Conservation (phyloP, 2,113 vertebrate genomes). For the Bathybates hornii region DNA sequence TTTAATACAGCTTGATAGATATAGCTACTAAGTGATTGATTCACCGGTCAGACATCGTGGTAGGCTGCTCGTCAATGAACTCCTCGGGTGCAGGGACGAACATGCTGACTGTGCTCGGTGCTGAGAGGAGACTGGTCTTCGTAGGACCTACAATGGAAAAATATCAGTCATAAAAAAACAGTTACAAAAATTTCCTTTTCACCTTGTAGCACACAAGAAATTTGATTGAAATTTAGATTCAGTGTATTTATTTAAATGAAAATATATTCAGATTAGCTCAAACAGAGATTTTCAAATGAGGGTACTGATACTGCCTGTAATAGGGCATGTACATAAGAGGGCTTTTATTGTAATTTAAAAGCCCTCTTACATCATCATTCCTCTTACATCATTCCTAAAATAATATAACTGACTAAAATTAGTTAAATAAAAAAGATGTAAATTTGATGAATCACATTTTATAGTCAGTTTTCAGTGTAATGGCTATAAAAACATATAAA, state of each 20-base stretch:
- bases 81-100: constrained; percentile 97
- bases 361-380: background rate
- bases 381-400: background rate
- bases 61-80: constrained; percentile 94
- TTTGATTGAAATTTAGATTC: background rate
- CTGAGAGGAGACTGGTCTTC: constrained; percentile 93
- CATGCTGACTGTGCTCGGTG: constrained; percentile 97
- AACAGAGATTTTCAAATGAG: background rate
- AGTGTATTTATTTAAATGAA: background rate
- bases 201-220: background rate
- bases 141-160: constrained; percentile 78
- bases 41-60: constrained; percentile 94
- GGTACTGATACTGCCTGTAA: background rate
- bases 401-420: background rate
- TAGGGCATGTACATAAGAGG: background rate
- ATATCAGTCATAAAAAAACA: background rate
- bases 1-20: background rate
- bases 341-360: background rate
- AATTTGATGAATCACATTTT: background rate
- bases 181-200: background rate
- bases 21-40: background rate
- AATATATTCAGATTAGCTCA: background rate
- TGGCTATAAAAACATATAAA: background rate
- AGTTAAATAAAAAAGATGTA: background rate
- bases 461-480: background rate